phyloP scores from a whole-genome alignment of 2,113 vertebrate species.

The Ptyas mucosa region DNA sequence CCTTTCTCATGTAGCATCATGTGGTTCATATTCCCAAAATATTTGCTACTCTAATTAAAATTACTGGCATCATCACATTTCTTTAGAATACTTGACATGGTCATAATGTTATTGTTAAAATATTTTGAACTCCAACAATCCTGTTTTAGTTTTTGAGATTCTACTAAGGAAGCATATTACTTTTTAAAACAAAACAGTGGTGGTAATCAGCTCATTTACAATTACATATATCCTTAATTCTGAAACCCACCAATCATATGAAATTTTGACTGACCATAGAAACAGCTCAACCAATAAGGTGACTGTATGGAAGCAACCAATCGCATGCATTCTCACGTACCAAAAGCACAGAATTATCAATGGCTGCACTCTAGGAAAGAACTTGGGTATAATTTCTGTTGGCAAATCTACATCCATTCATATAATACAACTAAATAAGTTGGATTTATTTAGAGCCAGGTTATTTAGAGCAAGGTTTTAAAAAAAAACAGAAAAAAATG shows the following conservation, averaged over 20 bases:
- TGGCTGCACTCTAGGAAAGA: constrained; percentile 40
- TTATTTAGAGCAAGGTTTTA: background rate
- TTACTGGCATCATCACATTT: background rate
- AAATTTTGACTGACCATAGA: constrained; percentile 51
- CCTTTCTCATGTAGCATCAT: background rate
- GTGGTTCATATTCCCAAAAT: background rate
- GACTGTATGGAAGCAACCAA: constrained; percentile 51
- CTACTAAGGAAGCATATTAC: background rate
- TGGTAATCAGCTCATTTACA: background rate
- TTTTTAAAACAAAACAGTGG: background rate
- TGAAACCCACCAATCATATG: constrained; percentile 50
- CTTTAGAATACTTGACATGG: background rate
- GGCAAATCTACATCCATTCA: background rate
- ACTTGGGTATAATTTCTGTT: background rate
- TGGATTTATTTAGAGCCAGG: background rate
- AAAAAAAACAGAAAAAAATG: background rate
- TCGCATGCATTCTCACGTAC: constrained; percentile 43
- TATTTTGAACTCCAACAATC: background rate
- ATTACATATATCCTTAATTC: constrained; percentile 33
- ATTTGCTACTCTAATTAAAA: background rate
- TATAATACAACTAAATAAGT: background rate
- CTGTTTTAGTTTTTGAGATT: background rate
- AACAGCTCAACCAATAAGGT: constrained; percentile 66
- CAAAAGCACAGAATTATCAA: constrained; percentile 35
- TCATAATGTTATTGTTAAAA: background rate